Percentiles rank a stretch among this genome's conserved stretches.
These are phyloP conservation scores for Hydropsyche betteni DNA, from an alignment of 2,888 invertebrate species.

Conservation along the genomic window DNA sequence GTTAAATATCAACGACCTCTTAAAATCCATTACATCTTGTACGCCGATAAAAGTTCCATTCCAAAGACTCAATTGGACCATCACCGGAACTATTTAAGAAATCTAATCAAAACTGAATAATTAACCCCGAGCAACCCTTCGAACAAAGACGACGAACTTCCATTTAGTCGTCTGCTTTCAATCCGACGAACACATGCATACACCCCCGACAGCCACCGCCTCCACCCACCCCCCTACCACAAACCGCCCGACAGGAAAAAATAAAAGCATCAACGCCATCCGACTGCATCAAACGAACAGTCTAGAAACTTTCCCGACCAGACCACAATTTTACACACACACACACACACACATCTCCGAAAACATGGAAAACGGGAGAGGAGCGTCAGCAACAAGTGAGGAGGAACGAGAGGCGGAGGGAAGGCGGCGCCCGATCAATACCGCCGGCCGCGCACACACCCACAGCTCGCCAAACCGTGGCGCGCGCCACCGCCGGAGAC, in stretches of 20 bases:
- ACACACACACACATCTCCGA: background rate
- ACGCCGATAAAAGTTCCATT: no score
- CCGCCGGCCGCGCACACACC: conserved; percentile 26
- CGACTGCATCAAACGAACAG: no score
- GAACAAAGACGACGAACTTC: background rate
- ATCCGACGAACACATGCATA: no score
- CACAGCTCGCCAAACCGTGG: background rate
- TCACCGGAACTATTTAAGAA: background rate
- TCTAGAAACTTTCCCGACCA: no score
- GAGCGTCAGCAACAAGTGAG: conserved; percentile 8
- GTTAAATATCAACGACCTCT: no score
- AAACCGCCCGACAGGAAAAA: no score
- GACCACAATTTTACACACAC: no score
- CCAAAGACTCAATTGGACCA: background rate
- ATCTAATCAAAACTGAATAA: background rate
- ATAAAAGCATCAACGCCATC: no score
- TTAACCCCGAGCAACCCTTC: background rate
- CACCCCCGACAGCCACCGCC: background rate
- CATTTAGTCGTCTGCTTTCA: background rate
- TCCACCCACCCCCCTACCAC: background rate
- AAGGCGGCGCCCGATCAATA: conserved; percentile 44
- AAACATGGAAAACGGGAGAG: background rate
- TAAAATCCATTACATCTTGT: no score
- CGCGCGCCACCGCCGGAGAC: background rate
- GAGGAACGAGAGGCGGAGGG: conserved; percentile 22